Base-by-base conservation (phyloP, 2,113 vertebrate genomes). In the Aegotheles bennettii region DNA sequence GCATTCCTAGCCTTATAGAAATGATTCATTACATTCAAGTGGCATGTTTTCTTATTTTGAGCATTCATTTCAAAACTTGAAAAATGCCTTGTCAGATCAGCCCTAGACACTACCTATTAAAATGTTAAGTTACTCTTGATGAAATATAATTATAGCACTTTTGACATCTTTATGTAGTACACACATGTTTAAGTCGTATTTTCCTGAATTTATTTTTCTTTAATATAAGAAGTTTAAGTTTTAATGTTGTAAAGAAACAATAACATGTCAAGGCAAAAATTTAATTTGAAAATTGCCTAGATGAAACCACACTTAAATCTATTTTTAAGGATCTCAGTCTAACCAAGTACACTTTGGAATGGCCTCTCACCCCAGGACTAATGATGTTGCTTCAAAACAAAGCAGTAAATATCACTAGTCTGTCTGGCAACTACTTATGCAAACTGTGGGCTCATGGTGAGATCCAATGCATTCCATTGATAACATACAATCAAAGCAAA, bases 11-110 rank as follows among this genome's bases (percentile, higher is more conserved):
- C 77, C 82, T 94, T 82, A 91, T 36, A 96, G 84, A 96, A 97
- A 82, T 84, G 57, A 95, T 69, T 96, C 82, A 96, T 95, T 89
- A 94, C 45, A 45, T 84, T 73, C 80, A 87, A 97, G 78, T 94
- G 60, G 35, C 56, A 43, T 64, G 67, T 91, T 98, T 97, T 94
- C 94, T 97, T 97, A 97, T 96, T 98, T 97, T 94, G 88, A 97
- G 87, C 84, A 96, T 93, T 95, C 69, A 91, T 97, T 95, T 97
- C 73, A 84, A 95, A 96, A 87, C 36, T 94, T 90, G 73, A 64
- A 94, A 96, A 96, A 89, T 86, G 88, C 61, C 63, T 96, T 97
- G 94, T 96, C 95, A 97, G 78, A 94, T 94, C 94, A 96, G 86
- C 54, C 76, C 78, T 93, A 96, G 87, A 95, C 35, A 87, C 82